Percentiles rank a stretch among this genome's conserved stretches.
These are phyloP conservation scores for Stenotaenia linearis DNA, from an alignment of 2,888 invertebrate genomes.

Conservation along the genomic window DNA sequence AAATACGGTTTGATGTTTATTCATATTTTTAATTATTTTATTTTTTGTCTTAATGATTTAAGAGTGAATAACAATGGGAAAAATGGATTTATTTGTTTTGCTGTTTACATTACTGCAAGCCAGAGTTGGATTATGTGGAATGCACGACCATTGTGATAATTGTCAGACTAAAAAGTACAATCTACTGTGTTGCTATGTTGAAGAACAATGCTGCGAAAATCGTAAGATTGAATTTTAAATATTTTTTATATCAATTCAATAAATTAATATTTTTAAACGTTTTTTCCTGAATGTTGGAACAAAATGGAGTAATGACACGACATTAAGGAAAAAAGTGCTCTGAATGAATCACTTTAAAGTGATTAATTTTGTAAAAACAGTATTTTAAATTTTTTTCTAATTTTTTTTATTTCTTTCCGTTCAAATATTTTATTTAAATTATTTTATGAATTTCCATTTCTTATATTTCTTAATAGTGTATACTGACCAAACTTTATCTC, in stretches of 20 bases:
- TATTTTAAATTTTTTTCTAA: too few relatives aligned
- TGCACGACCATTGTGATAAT: neutral
- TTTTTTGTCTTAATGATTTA: neutral
- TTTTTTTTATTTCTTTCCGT: too few relatives aligned
- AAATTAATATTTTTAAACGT: neutral
- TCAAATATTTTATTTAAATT: neutral
- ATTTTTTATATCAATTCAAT: neutral
- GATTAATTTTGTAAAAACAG: neutral
- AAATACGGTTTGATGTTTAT: neutral
- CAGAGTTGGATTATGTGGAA: neutral
- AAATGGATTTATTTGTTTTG: neutral
- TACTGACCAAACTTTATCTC: neutral
- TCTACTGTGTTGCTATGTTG: neutral
- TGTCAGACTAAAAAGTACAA: neutral
- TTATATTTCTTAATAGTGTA: neutral
- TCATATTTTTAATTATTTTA: neutral
- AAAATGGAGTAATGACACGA: neutral
- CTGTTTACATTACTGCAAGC: neutral
- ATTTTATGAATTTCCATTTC: neutral
- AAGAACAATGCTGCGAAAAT: neutral
- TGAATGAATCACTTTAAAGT: neutral
- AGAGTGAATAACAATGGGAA: neutral
- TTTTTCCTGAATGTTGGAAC: neutral
- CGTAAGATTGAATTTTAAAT: neutral
- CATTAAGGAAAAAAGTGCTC: neutral